Base-by-base conservation (phyloP, 2,888 invertebrate genomes). In the Mechanitis messenoides region DNA sequence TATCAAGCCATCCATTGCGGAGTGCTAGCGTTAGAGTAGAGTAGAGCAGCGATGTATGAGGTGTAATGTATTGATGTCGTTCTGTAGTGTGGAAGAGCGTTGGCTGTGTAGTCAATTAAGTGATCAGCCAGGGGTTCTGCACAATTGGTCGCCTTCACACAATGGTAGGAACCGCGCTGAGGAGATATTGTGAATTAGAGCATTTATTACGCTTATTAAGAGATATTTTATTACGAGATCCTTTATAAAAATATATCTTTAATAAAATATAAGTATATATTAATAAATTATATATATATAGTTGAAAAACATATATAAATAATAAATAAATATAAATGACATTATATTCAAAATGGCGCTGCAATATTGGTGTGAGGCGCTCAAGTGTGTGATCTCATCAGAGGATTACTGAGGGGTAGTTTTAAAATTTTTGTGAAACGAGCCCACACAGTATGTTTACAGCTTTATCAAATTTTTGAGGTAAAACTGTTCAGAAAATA, bases 101-200 rank as follows among this genome's bases (percentile, higher is more conserved):
- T 80, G 81, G 80, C 80, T 81, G 78, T 73, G 79, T 83, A 87
- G 87, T 88, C 88, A 89, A 89, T 89, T 89, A 89, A 85, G 87
- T 84, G 85, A 86, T 88, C 87, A 87, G 81, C 78, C 87, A 87
- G 87, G 87, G 87, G 88, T 85, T 81, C 80, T 77, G 80, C 81
- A 84, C 89, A 87, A 88, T 88, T 85, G 89, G 88, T 80, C 88
- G 88, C 89, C 85, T 87, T 79, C 74, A 76, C 80, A 90, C 86
- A 90, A 89, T 20, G 20, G 20, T 20, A 77, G 85, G 80, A 68
- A 79, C 80, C 80, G 75, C 75, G 72, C 68, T 68, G 74, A 72
- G 71, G 73, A 71, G 69, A 70, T 72, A 77, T 79, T 80, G 78
- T 74, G 77, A 76, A 78, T 72, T 71, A 68, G 71, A 75, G 74